Base-by-base conservation (phyloP, 2,888 invertebrate species). In the Sympetrum striolatum region DNA sequence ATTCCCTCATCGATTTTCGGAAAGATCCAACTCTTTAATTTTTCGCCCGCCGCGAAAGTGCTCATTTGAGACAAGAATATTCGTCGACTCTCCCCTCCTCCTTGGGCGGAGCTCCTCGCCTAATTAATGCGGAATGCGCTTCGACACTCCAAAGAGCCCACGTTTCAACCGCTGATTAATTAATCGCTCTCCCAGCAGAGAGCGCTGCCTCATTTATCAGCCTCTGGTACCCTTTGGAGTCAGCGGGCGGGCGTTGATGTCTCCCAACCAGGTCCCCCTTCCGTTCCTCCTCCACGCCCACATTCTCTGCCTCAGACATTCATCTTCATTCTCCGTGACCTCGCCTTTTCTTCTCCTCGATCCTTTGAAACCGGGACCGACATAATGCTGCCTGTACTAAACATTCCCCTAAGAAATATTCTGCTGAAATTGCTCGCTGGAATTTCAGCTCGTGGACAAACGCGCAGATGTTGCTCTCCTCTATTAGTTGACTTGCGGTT, bases 101-200 rank as follows among this genome's bases (percentile, higher is more conserved):
- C 64, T 14, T 58, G 82, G 58, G 86, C 15, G 60, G 82, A 48
- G 53, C 48, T 53, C 82, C 58, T n/a, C 58, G 82, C 82, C 86
- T 86, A 86, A 86, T 86, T 86, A 86, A 86, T 86, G 86, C 86
- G 86, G 60, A 86, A 86, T 86, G 86, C 39, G 60, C 86, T 86
- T 86, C 86, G 86, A 86, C 86, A 86, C 86, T 86, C 60, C 58
- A 86, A 86, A 86, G 60, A 64, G 58, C 60, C 58, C 64, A 64
- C 82, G 82, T 82, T 82, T 86, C 86, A 86, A 86, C 86, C 86
- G 86, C 86, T 86, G 86, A 86, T 86, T 86, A 86, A 86, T 86
- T 86, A 86, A 86, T 86, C 86, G 86, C 60, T n/a, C 86, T 86
- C 86, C 60, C 18, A 14, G 15, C 53, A 6, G 12, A 48, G 35